A percentile compares a stretch with the other conserved stretches of the same genome.
phyloP scores from a whole-genome alignment of 2,797 vertebrate genomes.

The Sebastes trivittatus region DNA sequence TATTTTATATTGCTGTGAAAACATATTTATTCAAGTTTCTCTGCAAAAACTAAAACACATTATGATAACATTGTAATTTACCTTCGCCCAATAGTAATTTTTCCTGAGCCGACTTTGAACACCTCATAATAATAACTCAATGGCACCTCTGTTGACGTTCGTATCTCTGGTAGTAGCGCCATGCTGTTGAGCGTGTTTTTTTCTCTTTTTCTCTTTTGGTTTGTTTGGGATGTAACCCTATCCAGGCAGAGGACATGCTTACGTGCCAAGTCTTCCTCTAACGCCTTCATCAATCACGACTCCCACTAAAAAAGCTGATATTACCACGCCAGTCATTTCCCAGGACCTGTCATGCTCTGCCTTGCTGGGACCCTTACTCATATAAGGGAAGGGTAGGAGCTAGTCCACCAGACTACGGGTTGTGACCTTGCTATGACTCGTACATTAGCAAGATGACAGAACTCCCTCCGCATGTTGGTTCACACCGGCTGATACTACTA shows the following conservation, averaged over 20 bases:
- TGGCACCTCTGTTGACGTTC: too few relatives aligned
- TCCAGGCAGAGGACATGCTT: conserved; percentile 28
- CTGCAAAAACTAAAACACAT: too few relatives aligned
- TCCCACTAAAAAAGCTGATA: conserved; percentile 17
- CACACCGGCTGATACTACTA: conserved; percentile 52
- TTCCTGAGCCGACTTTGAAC: neutral
- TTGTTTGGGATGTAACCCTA: conserved; percentile 73
- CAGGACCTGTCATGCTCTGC: conserved; percentile 3
- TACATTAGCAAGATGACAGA: conserved; percentile 59
- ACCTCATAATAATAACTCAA: too few relatives aligned
- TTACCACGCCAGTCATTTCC: conserved; percentile 7
- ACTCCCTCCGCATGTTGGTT: conserved; percentile 31
- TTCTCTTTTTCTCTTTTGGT: conserved; percentile 11
- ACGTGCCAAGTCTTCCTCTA: neutral
- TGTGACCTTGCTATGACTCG: conserved; percentile 47
- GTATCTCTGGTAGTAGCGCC: too few relatives aligned
- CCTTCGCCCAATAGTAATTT: neutral
- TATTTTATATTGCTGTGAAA: too few relatives aligned
- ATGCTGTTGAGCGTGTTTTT: too few relatives aligned
- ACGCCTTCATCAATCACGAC: conserved; percentile 7
- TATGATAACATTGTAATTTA: too few relatives aligned
- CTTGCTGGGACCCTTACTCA: neutral
- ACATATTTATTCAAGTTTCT: too few relatives aligned
- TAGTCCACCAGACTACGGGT: conserved; percentile 1
- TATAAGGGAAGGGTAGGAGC: neutral